A percentile compares a stretch with the other conserved stretches of the same genome.
Conservation (phyloP, 1,140 invertebrate genomes). For the Drosophila elegans region DNA sequence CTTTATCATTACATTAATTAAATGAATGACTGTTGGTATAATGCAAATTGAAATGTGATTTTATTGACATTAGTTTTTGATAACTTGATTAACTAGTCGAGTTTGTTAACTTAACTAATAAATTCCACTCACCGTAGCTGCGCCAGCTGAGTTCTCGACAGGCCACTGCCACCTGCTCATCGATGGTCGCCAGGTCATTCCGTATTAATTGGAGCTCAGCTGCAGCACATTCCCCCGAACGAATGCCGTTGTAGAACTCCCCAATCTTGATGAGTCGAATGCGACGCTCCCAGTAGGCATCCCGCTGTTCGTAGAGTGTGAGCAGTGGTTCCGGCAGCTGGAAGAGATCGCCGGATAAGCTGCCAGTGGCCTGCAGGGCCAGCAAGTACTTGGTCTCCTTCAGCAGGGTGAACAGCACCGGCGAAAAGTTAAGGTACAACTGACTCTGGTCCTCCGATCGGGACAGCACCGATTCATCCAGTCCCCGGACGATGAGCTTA, state of each 20-base stretch:
- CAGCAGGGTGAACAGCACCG: conserved; percentile 67
- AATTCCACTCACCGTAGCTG: conserved; percentile 54
- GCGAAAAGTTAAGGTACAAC: conserved; percentile 65
- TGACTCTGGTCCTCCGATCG: conserved; percentile 25
- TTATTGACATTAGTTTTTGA: too few species aligned
- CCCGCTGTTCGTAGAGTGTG: conserved; percentile 84
- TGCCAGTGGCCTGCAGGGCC: conserved; percentile 56
- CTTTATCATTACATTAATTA: too few species aligned
- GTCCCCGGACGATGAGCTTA: conserved; percentile 58
- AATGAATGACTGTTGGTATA: too few species aligned
- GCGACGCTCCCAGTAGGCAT: conserved; percentile 85
- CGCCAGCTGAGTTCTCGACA: conserved; percentile 66
- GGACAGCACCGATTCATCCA: conserved; percentile 56
- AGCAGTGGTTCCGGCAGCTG: conserved; percentile 85
- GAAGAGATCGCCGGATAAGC: conserved; percentile 59
- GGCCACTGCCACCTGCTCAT: conserved; percentile 57
- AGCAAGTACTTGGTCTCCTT: conserved; percentile 76
- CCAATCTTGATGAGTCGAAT: conserved; percentile 85
- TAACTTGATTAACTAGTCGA: too few species aligned
- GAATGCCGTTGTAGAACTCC: conserved; percentile 88
- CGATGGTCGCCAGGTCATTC: conserved; percentile 60
- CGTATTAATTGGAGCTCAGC: conserved; percentile 71
- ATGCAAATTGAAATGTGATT: too few species aligned
- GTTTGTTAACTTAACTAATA: too few species aligned
- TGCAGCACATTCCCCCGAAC: conserved; percentile 61